Conservation (phyloP, 2,888 invertebrate species). For the Ashinkailepas kermadecensis region DNA sequence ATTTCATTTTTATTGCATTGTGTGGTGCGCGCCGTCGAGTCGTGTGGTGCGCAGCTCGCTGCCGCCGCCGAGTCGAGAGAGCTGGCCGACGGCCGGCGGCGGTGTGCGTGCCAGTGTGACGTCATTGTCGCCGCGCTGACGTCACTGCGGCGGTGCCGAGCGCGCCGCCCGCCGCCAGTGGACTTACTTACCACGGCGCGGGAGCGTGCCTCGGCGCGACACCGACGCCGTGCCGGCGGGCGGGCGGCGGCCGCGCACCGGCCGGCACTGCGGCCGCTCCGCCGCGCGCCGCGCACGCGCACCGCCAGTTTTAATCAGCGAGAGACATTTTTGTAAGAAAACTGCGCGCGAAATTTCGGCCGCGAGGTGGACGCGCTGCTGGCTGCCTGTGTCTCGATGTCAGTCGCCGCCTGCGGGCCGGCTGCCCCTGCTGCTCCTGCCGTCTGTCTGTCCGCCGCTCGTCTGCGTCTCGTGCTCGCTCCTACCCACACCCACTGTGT, state of each 20-base stretch:
- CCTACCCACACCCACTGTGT: background rate
- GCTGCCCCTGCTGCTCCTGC: background rate
- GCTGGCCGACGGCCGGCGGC: background rate
- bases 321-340: conserved; percentile 2
- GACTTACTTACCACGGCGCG: background rate
- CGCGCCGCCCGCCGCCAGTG: background rate
- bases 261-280: background rate
- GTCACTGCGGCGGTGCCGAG: background rate
- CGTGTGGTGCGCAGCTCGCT: background rate
- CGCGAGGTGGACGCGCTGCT: background rate
- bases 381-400: background rate
- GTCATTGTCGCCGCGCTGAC: background rate
- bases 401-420: background rate
- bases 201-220: background rate
- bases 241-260: background rate
- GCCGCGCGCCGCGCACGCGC: background rate
- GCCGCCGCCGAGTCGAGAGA: background rate
- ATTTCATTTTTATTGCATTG: conserved; percentile 16
- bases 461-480: background rate
- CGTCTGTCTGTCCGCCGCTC: background rate
- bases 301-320: background rate
- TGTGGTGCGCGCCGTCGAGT: background rate
- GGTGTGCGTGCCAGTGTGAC: background rate
- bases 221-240: background rate
- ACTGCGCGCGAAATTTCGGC: background rate